Base-by-base conservation (phyloP, 2,113 vertebrate genomes). In the Corynorhinus townsendii region DNA sequence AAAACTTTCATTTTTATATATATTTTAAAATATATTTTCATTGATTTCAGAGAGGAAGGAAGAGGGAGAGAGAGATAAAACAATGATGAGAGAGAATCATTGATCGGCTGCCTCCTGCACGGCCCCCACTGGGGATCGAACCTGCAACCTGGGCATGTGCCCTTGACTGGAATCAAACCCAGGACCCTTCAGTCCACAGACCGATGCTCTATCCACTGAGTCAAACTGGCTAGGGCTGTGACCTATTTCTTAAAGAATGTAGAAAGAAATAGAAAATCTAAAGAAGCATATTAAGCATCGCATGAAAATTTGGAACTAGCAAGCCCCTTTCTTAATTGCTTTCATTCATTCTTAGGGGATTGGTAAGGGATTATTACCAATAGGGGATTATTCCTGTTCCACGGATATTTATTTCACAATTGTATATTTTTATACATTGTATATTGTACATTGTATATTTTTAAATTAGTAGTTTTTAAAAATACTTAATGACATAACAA, bases 311-410 rank as follows among this genome's bases (percentile, higher is more conserved):
- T 96, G 91, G 95, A 90, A 96, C 90, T 94, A 82, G 49, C 83
- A 96, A 90, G 20, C 35, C 62, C 64, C 77, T 11, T 3, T 79
- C 28, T 14, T 89, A 95, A 96, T 96, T 95, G 83, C 86, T 96
- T 96, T 83, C 69, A 80, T 66, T 17, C 0, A 56, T 86, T 97
- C 49, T 66, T 94, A 93, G 47, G 62, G 75, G 71, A 45, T 95
- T 97, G 93, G 33, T 72, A 92, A 96, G 52, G 38, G 96, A 59
- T 40, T 95, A 79, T 93, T n/a, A n/a, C n/a, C n/a, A n/a, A n/a
- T n/a, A n/a, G n/a, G n/a, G n/a, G n/a, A n/a, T n/a, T 96, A 33
- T 75, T 96, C 73, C 59, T 93, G 5, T 87, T 93, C 56, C 56
- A 54, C 95, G 86, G 76, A 40, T 96, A 93, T 94, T 86, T 90